Conservation (phyloP, 1,140 invertebrate genomes). For the Vanessa tameamea region DNA sequence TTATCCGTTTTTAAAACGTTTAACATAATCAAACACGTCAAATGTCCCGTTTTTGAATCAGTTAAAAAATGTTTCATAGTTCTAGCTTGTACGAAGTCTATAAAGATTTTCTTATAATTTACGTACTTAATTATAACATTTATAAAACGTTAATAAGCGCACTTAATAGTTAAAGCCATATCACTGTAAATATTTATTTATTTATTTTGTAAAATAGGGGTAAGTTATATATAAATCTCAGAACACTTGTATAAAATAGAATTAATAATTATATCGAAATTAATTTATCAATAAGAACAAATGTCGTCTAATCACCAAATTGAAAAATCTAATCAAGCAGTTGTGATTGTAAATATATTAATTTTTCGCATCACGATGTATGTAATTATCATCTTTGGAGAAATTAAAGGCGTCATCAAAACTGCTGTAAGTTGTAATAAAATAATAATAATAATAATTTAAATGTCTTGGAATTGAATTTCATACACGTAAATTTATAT, state of each 20-base stretch:
- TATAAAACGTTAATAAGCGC: neutral
- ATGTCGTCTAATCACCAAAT: neutral
- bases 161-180: slow-evolving; percentile 19
- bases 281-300: neutral
- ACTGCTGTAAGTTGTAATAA: neutral
- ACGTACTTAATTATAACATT: slow-evolving; percentile 6
- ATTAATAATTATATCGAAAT: neutral
- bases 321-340: neutral
- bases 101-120: neutral
- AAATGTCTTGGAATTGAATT: slow-evolving; percentile 7
- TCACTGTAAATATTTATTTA: slow-evolving; percentile 21
- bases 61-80: neutral
- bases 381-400: neutral
- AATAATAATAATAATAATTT: neutral
- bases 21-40: neutral
- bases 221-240: neutral
- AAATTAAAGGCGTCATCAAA: neutral
- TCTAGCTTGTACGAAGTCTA: neutral
- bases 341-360: neutral
- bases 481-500: neutral
- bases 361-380: neutral
- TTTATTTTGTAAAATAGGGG: neutral
- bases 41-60: neutral
- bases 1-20: neutral
- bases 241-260: slow-evolving; percentile 1